These are phyloP conservation scores for Paratilapia polleni DNA, from an alignment of 2,113 vertebrate genomes.

Conservation along the genomic window DNA sequence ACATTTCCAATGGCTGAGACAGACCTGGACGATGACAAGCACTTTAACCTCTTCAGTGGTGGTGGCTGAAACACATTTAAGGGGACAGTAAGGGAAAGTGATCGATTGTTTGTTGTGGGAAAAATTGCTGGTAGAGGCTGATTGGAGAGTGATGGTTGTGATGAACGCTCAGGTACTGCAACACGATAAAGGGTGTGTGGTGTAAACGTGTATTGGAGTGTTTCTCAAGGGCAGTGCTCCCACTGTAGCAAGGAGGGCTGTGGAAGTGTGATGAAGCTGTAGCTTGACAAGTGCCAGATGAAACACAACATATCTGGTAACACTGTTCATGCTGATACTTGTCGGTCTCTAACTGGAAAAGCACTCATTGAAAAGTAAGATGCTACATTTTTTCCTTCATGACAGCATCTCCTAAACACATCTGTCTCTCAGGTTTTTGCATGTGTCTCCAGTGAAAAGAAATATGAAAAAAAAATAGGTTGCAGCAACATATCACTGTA, in stretches of 20 bases:
- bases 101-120: background rate
- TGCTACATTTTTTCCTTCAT: background rate
- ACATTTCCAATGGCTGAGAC: background rate
- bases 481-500: background rate
- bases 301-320: constrained; percentile 5
- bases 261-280: background rate
- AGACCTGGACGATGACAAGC: background rate
- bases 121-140: background rate
- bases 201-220: background rate
- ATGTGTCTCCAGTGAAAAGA: background rate
- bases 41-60: background rate
- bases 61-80: background rate
- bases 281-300: constrained; percentile 2
- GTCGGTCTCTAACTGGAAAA: constrained; percentile 3
- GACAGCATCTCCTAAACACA: background rate
- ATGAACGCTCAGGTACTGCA: background rate
- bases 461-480: background rate
- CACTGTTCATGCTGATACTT: background rate
- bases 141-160: background rate
- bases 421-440: background rate
- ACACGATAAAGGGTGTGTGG: background rate
- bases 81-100: background rate
- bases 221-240: background rate
- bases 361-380: background rate
- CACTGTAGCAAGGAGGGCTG: background rate